A percentile compares a stretch with the other conserved stretches of the same genome.
phyloP scores from a whole-genome alignment of 2,797 vertebrate species.

The Poecilia wingei region DNA sequence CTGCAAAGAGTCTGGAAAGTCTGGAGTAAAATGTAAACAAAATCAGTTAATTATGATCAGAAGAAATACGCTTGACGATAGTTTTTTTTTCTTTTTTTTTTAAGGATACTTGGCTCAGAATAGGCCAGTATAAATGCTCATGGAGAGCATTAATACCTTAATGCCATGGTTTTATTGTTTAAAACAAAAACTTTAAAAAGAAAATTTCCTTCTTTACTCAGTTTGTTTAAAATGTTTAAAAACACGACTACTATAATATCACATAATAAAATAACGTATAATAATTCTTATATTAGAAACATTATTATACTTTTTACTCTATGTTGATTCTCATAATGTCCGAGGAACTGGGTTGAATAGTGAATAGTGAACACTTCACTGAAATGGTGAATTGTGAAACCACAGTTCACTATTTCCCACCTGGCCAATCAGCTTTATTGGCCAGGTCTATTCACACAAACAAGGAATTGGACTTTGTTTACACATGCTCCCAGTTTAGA shows the following conservation, averaged over 20 bases:
- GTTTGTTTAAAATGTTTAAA: background rate
- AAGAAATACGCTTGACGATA: conserved; percentile 18
- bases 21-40: conserved; percentile 30
- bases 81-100: conserved; percentile 14
- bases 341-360: no score
- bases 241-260: background rate
- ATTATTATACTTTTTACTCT: background rate
- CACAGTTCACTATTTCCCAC: background rate
- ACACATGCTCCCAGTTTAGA: background rate
- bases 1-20: conserved; percentile 25
- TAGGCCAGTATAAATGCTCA: background rate
- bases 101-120: background rate
- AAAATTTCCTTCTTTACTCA: background rate
- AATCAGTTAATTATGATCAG: conserved; percentile 34
- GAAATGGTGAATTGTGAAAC: background rate
- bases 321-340: background rate
- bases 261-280: background rate
- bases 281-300: background rate
- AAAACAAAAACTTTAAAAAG: background rate
- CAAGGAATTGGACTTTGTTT: background rate
- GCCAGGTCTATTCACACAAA: background rate
- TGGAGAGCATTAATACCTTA: background rate
- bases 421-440: background rate
- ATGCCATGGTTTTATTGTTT: background rate
- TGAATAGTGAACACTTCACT: no score